A percentile compares a stretch with the other conserved stretches of the same genome.
Conservation (phyloP, 2,888 invertebrate species). For the Hemithea aestivaria region DNA sequence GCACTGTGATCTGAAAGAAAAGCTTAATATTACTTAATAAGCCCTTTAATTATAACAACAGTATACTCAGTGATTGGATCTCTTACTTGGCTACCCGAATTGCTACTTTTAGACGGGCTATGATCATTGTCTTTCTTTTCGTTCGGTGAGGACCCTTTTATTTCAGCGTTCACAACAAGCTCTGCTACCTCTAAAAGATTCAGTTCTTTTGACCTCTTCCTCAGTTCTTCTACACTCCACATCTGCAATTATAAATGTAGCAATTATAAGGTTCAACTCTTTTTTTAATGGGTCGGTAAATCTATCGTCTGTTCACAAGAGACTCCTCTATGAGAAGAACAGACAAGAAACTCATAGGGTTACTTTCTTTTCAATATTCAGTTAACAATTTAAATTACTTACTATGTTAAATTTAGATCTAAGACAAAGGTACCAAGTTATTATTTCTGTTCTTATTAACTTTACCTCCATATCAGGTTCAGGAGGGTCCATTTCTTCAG, state of each 20-base stretch:
- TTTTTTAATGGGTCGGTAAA: too few relatives aligned
- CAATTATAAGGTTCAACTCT: too few relatives aligned
- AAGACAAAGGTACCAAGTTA: too few relatives aligned
- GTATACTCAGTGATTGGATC: too few relatives aligned
- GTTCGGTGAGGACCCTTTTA: constrained; percentile 48
- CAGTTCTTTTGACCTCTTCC: constrained; percentile 84
- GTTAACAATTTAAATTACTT: too few relatives aligned
- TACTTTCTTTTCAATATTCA: too few relatives aligned
- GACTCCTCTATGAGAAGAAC: too few relatives aligned
- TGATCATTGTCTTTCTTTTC: constrained; percentile 80
- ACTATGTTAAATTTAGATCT: too few relatives aligned
- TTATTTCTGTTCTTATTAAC: too few relatives aligned
- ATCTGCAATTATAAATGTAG: constrained; percentile 42
- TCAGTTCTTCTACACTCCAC: constrained; percentile 86
- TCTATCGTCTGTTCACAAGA: too few relatives aligned
- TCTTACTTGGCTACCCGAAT: constrained; percentile 87
- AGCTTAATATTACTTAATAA: constrained; percentile 12
- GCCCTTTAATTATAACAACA: too few relatives aligned
- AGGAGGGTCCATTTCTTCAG: constrained; percentile 72
- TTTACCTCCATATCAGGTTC: constrained; percentile 79
- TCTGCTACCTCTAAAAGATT: constrained; percentile 78
- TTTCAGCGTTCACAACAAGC: constrained; percentile 51
- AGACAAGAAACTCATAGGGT: too few relatives aligned
- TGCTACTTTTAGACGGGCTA: constrained; percentile 86
- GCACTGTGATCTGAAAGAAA: constrained; percentile 83